These are phyloP conservation scores for Cacoxenus indagator DNA, from an alignment of 2,888 invertebrate species.

Conservation along the genomic window DNA sequence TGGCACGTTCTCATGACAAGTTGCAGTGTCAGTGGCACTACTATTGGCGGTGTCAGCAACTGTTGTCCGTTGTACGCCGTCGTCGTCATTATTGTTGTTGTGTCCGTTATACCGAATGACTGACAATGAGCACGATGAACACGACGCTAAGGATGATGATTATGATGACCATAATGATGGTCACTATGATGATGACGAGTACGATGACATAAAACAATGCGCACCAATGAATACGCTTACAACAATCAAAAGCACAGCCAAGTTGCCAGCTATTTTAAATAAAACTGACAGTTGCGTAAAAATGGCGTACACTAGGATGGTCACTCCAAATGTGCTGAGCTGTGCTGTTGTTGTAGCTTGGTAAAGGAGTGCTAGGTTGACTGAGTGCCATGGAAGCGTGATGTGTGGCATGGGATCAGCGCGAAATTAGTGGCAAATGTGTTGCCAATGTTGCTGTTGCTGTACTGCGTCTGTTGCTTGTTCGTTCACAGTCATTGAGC, in stretches of 20 bases:
- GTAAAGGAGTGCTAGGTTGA: neutral
- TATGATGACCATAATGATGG: conserved; percentile 46
- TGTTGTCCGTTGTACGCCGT: conserved; percentile 5
- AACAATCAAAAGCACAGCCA: neutral
- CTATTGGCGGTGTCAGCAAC: no score
- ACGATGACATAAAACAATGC: conserved; percentile 58
- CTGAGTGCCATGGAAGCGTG: neutral
- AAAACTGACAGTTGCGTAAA: conserved; percentile 40
- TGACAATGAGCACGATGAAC: neutral
- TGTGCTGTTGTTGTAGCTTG: neutral
- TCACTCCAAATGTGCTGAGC: neutral
- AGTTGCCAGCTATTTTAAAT: conserved; percentile 40
- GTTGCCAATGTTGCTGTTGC: neutral
- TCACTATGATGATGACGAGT: conserved; percentile 56
- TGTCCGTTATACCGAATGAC: neutral
- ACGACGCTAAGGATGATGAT: conserved; percentile 19
- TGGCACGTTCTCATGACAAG: conserved; percentile 19
- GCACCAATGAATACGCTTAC: conserved; percentile 39
- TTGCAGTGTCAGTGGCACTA: conserved; percentile 12
- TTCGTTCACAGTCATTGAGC: conserved; percentile 6
- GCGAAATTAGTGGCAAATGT: conserved; percentile 14
- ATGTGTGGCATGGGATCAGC: neutral
- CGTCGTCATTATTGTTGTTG: neutral
- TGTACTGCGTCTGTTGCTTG: conserved; percentile 17
- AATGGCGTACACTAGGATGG: neutral